These are phyloP conservation scores for Apodemia duryi DNA, from an alignment of 2,888 invertebrate genomes.

Conservation along the genomic window DNA sequence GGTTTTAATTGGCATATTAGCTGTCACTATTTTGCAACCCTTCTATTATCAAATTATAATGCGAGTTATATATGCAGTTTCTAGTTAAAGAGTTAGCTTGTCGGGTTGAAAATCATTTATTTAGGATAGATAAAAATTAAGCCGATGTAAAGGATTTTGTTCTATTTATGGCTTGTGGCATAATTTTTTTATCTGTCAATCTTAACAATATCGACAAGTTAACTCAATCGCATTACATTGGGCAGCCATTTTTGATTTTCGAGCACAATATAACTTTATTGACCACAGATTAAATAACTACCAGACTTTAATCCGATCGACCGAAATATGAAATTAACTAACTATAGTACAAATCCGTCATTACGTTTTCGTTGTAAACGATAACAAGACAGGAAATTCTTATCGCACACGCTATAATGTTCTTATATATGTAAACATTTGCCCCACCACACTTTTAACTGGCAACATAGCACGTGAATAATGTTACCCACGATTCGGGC, in stretches of 20 bases:
- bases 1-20: neutral
- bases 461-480: slow-evolving; percentile 25
- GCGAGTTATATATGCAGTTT: neutral
- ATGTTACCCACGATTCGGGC: slow-evolving; percentile 9
- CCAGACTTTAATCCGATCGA: slow-evolving; percentile 33
- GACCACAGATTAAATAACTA: slow-evolving; percentile 18
- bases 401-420: slow-evolving; percentile 14
- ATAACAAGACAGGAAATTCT: slow-evolving; percentile 25
- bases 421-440: slow-evolving; percentile 18
- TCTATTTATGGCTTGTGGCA: neutral
- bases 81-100: neutral
- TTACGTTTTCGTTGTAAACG: slow-evolving; percentile 30
- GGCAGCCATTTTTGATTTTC: neutral
- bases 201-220: slow-evolving; percentile 1
- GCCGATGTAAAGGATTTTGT: neutral
- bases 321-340: slow-evolving; percentile 43
- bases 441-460: slow-evolving; percentile 26
- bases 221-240: neutral
- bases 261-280: slow-evolving; percentile 17
- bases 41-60: neutral
- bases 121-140: neutral
- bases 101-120: neutral
- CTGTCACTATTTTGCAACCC: neutral
- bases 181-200: neutral
- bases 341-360: slow-evolving; percentile 42